These are phyloP conservation scores for Recurvirostra avosetta DNA, from an alignment of 2,113 vertebrate species.

Conservation along the genomic window DNA sequence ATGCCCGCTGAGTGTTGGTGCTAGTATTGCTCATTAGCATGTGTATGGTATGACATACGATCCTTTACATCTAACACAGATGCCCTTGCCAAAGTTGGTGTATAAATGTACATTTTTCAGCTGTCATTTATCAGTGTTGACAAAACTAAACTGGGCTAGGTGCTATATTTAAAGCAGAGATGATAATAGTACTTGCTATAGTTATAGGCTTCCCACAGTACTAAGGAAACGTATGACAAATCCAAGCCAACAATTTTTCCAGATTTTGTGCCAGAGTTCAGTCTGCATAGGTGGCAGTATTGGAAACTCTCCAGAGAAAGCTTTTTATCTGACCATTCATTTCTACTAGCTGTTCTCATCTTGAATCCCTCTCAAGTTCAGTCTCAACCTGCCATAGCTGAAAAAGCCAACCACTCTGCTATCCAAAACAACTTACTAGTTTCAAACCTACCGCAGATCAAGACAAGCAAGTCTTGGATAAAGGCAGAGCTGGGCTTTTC, in stretches of 20 bases:
- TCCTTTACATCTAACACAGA: not conserved
- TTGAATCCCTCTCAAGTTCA: not conserved
- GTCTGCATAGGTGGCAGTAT: constrained; percentile 50
- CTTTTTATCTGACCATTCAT: constrained; percentile 20
- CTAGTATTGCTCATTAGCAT: not conserved
- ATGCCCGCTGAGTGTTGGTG: not conserved
- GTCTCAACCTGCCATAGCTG: not conserved
- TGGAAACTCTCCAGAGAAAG: constrained; percentile 38
- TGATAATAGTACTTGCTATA: not conserved
- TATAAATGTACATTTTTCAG: not conserved
- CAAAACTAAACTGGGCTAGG: not conserved
- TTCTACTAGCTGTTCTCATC: not conserved
- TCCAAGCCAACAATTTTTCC: not conserved
- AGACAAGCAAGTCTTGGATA: not conserved
- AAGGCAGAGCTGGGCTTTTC: not conserved
- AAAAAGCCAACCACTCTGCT: not conserved
- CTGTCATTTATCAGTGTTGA: not conserved
- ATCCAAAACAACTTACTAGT: not conserved
- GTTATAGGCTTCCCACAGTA: not conserved
- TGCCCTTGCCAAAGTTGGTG: not conserved
- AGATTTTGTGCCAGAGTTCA: constrained; percentile 23
- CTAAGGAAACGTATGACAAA: not conserved
- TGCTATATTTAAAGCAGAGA: not conserved
- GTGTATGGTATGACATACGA: not conserved
- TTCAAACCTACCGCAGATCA: not conserved